Evolutionary conservation across 2,797 vertebrate species (phyloP).

Genomic region (Steatocranus sp.): DNA sequence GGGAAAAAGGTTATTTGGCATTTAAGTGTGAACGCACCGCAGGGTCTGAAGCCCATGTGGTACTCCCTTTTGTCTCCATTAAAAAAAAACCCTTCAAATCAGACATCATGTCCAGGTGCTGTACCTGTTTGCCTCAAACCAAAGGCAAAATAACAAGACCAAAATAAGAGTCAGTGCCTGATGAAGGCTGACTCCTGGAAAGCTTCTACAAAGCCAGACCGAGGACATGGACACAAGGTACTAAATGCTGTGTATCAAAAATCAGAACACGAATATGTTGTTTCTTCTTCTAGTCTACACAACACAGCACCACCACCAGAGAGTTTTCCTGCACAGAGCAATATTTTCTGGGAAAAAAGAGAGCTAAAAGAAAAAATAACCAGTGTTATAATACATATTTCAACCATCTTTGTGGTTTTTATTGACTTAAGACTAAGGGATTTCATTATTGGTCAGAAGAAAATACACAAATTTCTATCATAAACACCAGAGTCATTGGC

Average conservation of each 20-base stretch:
- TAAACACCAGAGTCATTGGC: neutral
- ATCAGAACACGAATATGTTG: neutral
- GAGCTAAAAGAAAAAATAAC: neutral
- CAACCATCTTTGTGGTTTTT: neutral
- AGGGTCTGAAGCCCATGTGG: slow-evolving; percentile 9
- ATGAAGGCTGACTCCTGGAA: neutral
- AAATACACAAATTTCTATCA: neutral
- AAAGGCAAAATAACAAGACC: slow-evolving; percentile 5
- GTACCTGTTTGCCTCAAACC: neutral
- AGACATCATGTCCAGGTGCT: neutral
- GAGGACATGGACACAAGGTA: neutral
- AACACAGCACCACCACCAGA: neutral
- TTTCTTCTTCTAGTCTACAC: neutral
- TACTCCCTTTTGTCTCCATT: slow-evolving; percentile 20
- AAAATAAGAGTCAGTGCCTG: neutral
- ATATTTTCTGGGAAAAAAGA: neutral
- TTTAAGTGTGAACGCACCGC: neutral
- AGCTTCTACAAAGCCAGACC: neutral
- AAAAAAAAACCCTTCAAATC: neutral
- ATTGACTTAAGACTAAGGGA: neutral
- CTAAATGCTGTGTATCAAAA: neutral
- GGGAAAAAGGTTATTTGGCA: slow-evolving; percentile 2
- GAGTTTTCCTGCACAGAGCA: neutral
- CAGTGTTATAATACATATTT: neutral
- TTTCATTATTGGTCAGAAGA: neutral